Conservation (phyloP, 2,797 vertebrate species). For the Orientallactaga sibirica region DNA sequence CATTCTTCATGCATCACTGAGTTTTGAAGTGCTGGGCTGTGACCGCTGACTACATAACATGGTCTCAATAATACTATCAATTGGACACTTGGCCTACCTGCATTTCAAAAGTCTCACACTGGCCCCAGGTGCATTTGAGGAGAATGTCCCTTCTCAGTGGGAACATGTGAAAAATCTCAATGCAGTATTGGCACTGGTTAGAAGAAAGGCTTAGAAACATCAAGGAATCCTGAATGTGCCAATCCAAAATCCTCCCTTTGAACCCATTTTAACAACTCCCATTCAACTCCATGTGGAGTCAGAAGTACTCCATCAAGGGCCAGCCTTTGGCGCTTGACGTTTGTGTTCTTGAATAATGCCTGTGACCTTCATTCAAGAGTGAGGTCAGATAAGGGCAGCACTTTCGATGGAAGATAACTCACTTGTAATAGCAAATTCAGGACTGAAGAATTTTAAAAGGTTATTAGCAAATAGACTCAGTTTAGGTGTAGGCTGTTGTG, state of each 20-base stretch:
- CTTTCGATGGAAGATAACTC: constrained; percentile 39
- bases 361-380: constrained; percentile 56
- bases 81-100: constrained; percentile 59
- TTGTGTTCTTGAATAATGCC: constrained; percentile 70
- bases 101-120: constrained; percentile 72
- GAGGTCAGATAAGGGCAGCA: constrained; percentile 34
- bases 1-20: constrained; percentile 69
- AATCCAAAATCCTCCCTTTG: constrained; percentile 65
- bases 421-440: constrained; percentile 37
- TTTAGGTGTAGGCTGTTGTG: neutral
- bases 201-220: constrained; percentile 71
- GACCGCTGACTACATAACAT: constrained; percentile 62
- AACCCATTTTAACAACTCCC: constrained; percentile 60
- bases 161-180: constrained; percentile 67
- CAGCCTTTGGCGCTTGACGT: constrained; percentile 56
- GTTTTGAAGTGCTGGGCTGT: constrained; percentile 69
- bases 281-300: constrained; percentile 63
- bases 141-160: constrained; percentile 68
- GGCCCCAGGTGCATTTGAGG: constrained; percentile 56
- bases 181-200: constrained; percentile 47
- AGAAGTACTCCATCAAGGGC: constrained; percentile 52
- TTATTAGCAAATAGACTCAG: constrained; percentile 52
- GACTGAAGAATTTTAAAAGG: constrained; percentile 29
- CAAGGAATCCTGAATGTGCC: constrained; percentile 41
- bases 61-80: constrained; percentile 71